Base-by-base conservation (phyloP, 2,113 vertebrate species). In the Capra hircus region DNA sequence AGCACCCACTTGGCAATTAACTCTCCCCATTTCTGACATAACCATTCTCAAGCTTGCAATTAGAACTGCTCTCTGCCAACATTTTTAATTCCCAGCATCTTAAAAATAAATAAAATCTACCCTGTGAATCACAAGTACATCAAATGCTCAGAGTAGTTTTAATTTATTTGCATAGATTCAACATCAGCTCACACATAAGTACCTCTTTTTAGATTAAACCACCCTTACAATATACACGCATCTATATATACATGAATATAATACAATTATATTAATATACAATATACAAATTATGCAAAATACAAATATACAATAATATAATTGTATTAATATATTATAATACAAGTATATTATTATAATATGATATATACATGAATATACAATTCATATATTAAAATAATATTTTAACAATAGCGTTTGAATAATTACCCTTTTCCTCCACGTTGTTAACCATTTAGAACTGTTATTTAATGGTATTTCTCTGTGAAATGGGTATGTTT, bases 81-180 rank as follows among this genome's bases (percentile, higher is more conserved):
- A 78, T 64, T 53, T 84, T 90, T 90, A 77, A 85, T 77, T 90
- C 82, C 67, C 91, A 94, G 90, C 62, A 77, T 82, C 57, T 92
- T 96, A 52, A 77, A 94, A 95, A 64, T 50, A 95, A 89, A 94
- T 50, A 86, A 83, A 97, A 95, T 90, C 53, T 91, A 94, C 59
- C 93, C 48, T 71, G 55, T 80, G 16, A 95, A 80, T 45, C 52
- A 55, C 7, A 90, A 80, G 28, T 21, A 88, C 40, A 50, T 81
- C 77, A 96, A 95, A 88, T 57, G 15, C 50, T 94, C 77, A 62
- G 23, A 88, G n/a, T 17, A 90, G 62, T 80, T 85, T 94, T n/a
- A 93, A 95, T 80, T 81, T 53, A 74, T 50, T 80, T 90, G 40
- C 33, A 23, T 84, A 80, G 50, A 19, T 57, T 88, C 21, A 84